These are phyloP conservation scores for Romanogobio albipinnatus DNA, from an alignment of 2,113 vertebrate genomes.

Conservation along the genomic window DNA sequence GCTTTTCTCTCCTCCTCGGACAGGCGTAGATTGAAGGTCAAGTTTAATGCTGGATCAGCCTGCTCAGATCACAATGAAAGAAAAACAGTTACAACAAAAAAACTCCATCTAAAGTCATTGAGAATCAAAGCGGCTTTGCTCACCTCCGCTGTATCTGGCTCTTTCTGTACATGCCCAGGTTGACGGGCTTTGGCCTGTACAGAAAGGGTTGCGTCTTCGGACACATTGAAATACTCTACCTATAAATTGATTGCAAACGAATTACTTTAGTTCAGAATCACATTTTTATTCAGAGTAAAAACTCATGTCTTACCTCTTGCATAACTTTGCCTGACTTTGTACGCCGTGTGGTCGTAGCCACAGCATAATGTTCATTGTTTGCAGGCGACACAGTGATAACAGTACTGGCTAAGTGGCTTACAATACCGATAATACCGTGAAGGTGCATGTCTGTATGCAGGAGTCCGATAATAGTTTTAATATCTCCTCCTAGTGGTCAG, in stretches of 20 bases:
- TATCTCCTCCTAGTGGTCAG: constrained; percentile 65
- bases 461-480: constrained; percentile 75
- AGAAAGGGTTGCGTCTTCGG: constrained; percentile 68
- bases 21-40: constrained; percentile 88
- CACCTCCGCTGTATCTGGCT: constrained; percentile 68
- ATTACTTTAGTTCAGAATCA: background rate
- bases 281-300: background rate
- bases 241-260: constrained; percentile 50
- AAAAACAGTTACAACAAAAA: background rate
- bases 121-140: background rate
- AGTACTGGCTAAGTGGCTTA: constrained; percentile 74
- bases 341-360: constrained; percentile 71
- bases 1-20: constrained; percentile 79
- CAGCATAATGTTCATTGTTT: constrained; percentile 53
- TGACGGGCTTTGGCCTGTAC: constrained; percentile 61
- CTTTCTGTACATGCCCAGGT: constrained; percentile 51
- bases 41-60: constrained; percentile 76
- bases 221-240: constrained; percentile 72
- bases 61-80: constrained; percentile 46
- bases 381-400: constrained; percentile 70
- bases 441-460: constrained; percentile 85
- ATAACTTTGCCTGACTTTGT: constrained; percentile 74
- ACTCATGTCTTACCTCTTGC: constrained; percentile 65
- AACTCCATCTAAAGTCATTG: background rate
- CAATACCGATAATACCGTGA: constrained; percentile 68